Percentiles rank a stretch among this genome's conserved stretches.
phyloP scores from a whole-genome alignment of 2,888 invertebrate genomes.

The Microplitis deprimator region DNA sequence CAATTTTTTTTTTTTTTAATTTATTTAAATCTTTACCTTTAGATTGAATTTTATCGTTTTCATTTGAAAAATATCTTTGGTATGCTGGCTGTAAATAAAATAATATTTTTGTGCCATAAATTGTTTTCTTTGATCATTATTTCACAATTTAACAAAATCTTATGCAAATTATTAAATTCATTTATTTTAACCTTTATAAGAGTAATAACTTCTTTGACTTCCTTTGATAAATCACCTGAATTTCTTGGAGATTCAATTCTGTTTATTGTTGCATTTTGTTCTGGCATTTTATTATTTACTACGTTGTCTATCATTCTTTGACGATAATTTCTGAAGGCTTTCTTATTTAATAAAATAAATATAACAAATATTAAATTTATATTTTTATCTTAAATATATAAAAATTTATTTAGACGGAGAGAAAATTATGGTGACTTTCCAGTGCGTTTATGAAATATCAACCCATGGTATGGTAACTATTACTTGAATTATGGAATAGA shows the following conservation, averaged over 20 bases:
- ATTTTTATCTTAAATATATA: no score
- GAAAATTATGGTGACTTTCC: no score
- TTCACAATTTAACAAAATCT: constrained; percentile 12
- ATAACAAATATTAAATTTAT: neutral
- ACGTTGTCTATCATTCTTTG: neutral
- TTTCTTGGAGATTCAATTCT: constrained; percentile 45
- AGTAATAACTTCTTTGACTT: constrained; percentile 52
- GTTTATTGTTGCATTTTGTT: neutral
- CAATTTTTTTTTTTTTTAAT: constrained; percentile 37
- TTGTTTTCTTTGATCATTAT: neutral
- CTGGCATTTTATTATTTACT: neutral
- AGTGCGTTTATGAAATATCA: no score
- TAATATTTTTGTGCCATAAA: neutral
- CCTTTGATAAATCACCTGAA: constrained; percentile 57
- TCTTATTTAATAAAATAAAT: neutral
- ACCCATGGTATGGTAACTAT: no score
- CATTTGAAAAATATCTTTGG: constrained; percentile 39
- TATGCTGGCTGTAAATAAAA: constrained; percentile 14
- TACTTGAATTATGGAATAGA: no score
- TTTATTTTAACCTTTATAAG: constrained; percentile 13
- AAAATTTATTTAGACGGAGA: no score
- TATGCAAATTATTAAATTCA: constrained; percentile 4
- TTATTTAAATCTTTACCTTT: constrained; percentile 39
- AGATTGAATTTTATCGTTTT: constrained; percentile 23
- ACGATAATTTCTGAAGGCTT: neutral